Evolutionary conservation across 1,140 invertebrate species (phyloP).

Genomic region (Euura saliciscinereae): DNA sequence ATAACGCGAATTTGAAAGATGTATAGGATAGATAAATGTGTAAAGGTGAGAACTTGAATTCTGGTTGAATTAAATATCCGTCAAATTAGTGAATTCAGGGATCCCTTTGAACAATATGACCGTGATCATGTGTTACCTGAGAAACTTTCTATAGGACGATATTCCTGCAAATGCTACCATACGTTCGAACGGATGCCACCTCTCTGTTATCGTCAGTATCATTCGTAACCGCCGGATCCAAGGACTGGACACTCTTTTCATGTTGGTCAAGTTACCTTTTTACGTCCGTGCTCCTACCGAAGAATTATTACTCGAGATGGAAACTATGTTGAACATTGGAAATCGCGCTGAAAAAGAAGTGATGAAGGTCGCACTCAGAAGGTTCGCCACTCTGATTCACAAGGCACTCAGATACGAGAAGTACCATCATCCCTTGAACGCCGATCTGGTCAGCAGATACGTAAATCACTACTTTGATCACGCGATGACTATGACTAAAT

Average conservation of each 20-base stretch:
- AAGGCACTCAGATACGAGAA: slow-evolving; percentile 38
- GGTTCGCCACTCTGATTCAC: slow-evolving; percentile 49
- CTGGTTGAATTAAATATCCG: background rate
- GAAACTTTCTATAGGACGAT: slow-evolving; percentile 37
- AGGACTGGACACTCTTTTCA: slow-evolving; percentile 32
- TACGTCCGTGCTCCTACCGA: slow-evolving; percentile 45
- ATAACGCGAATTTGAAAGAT: background rate
- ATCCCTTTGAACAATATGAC: no score
- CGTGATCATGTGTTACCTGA: background rate
- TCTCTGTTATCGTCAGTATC: slow-evolving; percentile 47
- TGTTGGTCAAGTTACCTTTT: slow-evolving; percentile 49
- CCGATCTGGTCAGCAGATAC: slow-evolving; percentile 25
- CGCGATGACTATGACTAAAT: slow-evolving; percentile 20
- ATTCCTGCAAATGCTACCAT: slow-evolving; percentile 51
- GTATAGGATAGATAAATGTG: no score
- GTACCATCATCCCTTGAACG: slow-evolving; percentile 10
- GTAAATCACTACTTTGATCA: slow-evolving; percentile 36
- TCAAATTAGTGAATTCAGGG: slow-evolving; percentile 7
- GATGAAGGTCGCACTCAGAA: slow-evolving; percentile 41
- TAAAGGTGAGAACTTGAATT: no score
- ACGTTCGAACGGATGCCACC: slow-evolving; percentile 51
- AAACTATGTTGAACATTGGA: slow-evolving; percentile 37
- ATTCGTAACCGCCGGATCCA: slow-evolving; percentile 40
- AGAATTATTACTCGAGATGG: slow-evolving; percentile 47
- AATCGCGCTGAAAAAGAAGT: slow-evolving; percentile 31